Base-by-base conservation (phyloP, 2,113 vertebrate species). In the Marmota flaviventris region DNA sequence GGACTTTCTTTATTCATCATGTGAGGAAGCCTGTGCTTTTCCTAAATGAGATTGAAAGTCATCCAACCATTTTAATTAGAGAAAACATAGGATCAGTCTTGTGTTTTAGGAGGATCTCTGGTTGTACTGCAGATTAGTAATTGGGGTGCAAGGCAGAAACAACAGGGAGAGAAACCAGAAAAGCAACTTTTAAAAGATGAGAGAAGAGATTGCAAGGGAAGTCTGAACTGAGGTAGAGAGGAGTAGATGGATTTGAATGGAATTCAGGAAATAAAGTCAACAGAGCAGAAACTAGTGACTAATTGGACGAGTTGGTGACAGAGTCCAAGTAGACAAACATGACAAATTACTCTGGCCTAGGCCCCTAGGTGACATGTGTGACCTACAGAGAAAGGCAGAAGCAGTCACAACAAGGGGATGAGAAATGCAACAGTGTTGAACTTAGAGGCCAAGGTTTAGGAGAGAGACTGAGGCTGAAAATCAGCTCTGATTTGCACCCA, bases 351-450 rank as follows among this genome's bases (percentile, higher is more conserved):
- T 72, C 48, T 2, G 8, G 83, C 27, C 56, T 17, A 37, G 14
- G 6, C 27, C 37, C 9, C 37, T 9, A 4, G 24, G 24, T 89
- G 53, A 58, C 8, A 17, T 7, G 22, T 34, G 25, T 20, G 48
- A 5, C 37, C 10, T 12, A 3, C 13, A 4, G 56, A 72, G 25
- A 3, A n/a, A 9, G 13, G 27, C 12, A 8, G 18, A 10, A 29
- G 0, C 4, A 3, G 20, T 37, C 6, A 10, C 4, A 29, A 0
- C 0, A 58, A 58, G 73, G 20, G 0, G 3, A 6, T 22, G 0
- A 4, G 9, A 61, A 39, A 24, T 0, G 2, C 8, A 58, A 63
- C 27, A n/a, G 32, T 16, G 0, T 13, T 42, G 8, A n/a, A 20
- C 17, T 18, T 4, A 0, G 3, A 27, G 32, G 29, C 53, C 2